Base-by-base conservation (phyloP, 2,797 vertebrate species). In the Coilia nasus region DNA sequence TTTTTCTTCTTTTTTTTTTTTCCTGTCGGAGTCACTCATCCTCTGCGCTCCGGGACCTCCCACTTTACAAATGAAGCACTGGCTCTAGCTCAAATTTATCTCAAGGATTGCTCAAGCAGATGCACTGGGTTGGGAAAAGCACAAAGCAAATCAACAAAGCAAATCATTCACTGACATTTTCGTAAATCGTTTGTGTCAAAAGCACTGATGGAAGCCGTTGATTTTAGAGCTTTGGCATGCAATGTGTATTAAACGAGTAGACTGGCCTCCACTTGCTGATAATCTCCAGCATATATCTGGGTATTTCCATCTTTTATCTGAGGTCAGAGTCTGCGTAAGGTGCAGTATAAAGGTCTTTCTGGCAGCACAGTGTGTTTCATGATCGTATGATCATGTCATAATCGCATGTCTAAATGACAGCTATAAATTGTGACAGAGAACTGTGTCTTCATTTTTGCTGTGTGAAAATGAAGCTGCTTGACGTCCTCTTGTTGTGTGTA, bases 401-500 rank as follows among this genome's bases (percentile, higher is more conserved):
- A 57, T 57, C 56, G 15, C 57, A 31, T 41, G 67, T 41, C 67
- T 75, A 19, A 78, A 78, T 31, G 0, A 0, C 9, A 0, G 0
- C 83, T 88, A 88, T 89, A 90, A 88, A 89, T 50, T 64, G 11
- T 59, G 31, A 17, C 1, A 7, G 67, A 78, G 31, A 78, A 9
- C 35, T 21, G 6, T 44, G 2, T 57, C 23, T 23, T 71, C 57
- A 28, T 25, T 10, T 12, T n/a, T 11, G 0, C 83, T 57, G 35
- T 41, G 1, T 10, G 86, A 87, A 47, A 0, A 91, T 90, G 89
- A n/a, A 6, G 19, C 81, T 85, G 57, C 21, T 75, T 6, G 84
- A 31, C 81, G 64, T 88, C 84, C 80, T 92, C 31, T 88, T 31
- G 86, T 47, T 93, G 50, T 83, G 44, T 82, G 3, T 90, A 14